A percentile compares a stretch with the other conserved stretches of the same genome.
Conservation (phyloP, 2,113 vertebrate genomes). For the Trichomycterus rosablanca region DNA sequence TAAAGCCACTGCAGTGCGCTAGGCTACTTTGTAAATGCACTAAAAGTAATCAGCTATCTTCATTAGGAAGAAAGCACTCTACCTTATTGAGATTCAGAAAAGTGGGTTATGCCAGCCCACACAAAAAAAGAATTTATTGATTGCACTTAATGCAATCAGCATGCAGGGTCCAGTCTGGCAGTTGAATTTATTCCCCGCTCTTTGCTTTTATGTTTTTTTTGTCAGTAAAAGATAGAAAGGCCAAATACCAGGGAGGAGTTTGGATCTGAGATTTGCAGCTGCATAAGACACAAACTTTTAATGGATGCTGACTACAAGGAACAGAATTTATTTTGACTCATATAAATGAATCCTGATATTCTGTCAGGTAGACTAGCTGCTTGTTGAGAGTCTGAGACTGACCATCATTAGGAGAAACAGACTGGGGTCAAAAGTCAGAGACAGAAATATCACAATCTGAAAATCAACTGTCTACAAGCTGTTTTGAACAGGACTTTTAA, state of each 20-base stretch:
- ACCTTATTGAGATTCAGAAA: slow-evolving; percentile 68
- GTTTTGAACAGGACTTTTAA: no score
- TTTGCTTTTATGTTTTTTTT: not conserved
- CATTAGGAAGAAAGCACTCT: slow-evolving; percentile 69
- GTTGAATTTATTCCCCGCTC: slow-evolving; percentile 59
- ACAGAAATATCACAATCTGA: no score
- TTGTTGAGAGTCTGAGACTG: no score
- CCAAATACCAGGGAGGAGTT: not conserved
- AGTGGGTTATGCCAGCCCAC: slow-evolving; percentile 52
- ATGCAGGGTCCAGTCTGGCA: slow-evolving; percentile 62
- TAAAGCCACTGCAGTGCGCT: slow-evolving; percentile 49
- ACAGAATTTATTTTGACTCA: no score
- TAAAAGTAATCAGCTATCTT: slow-evolving; percentile 71
- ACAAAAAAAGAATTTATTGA: slow-evolving; percentile 71
- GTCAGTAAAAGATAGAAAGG: slow-evolving; percentile 21
- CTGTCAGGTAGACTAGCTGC: no score
- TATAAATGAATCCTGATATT: no score
- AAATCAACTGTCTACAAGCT: no score
- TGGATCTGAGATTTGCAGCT: not conserved
- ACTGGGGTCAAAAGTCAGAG: no score
- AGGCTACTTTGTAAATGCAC: slow-evolving; percentile 46
- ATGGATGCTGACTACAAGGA: slow-evolving; percentile 27
- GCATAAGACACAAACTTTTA: slow-evolving; percentile 9
- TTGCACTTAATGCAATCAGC: slow-evolving; percentile 76
- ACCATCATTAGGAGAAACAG: no score